Conservation (phyloP, 2,113 vertebrate species). For the Platichthys flesus region DNA sequence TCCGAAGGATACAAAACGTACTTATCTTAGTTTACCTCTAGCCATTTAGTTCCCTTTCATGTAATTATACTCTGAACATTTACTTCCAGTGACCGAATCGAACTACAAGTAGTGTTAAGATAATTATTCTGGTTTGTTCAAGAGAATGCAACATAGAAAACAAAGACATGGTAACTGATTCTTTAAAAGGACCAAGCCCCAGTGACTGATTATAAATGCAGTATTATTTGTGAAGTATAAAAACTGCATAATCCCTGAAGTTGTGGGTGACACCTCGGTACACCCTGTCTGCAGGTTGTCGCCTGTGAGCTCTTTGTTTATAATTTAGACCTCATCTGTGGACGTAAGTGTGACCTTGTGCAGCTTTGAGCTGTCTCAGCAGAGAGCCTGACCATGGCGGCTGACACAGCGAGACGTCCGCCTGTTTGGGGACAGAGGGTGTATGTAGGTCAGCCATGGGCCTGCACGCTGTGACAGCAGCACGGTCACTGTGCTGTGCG, state of each 20-base stretch:
- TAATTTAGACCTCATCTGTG: slow-evolving; percentile 35
- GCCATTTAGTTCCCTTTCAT: no score
- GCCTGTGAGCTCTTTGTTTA: slow-evolving; percentile 46
- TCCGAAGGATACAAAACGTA: no score
- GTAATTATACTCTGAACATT: no score
- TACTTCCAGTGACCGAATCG: no score
- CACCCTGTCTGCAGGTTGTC: slow-evolving; percentile 20
- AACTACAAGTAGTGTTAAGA: no score
- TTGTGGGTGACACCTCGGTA: neutral
- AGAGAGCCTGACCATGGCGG: slow-evolving; percentile 47
- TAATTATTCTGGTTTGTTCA: no score
- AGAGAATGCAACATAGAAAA: no score
- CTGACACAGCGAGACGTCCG: slow-evolving; percentile 70
- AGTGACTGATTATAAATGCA: no score
- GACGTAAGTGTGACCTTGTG: slow-evolving; percentile 61
- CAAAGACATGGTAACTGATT: no score
- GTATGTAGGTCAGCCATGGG: slow-evolving; percentile 81
- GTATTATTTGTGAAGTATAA: no score
- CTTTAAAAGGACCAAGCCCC: no score
- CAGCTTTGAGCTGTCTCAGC: slow-evolving; percentile 79
- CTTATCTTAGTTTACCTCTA: no score
- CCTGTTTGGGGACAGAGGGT: slow-evolving; percentile 69
- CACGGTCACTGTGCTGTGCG: slow-evolving; percentile 56
- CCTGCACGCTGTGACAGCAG: slow-evolving; percentile 65
- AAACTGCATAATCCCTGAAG: neutral